Percentiles rank a stretch among this genome's conserved stretches.
phyloP scores from a whole-genome alignment of 92 coral and sea anemone species.

The Phenganax stokvisi region DNA sequence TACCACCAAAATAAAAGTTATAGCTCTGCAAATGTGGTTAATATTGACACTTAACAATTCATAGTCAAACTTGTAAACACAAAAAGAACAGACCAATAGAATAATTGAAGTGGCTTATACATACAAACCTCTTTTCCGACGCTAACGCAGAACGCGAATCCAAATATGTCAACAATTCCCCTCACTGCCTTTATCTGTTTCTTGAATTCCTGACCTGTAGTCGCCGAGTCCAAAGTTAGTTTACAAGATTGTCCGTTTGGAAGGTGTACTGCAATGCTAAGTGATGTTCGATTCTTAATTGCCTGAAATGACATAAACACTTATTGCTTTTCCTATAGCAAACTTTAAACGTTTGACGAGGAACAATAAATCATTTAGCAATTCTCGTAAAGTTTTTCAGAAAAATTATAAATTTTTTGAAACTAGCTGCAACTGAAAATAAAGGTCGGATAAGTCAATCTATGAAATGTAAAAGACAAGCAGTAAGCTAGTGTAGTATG shows the following conservation, averaged over 20 bases:
- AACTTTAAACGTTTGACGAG: neutral
- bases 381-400: neutral
- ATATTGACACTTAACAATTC: too few relatives aligned
- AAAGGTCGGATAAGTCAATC: too few relatives aligned
- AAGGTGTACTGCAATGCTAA: constrained; percentile 55
- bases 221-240: constrained; percentile 64
- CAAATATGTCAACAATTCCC: constrained; percentile 64
- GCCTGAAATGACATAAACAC: constrained; percentile 45
- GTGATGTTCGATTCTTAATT: constrained; percentile 47
- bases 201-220: constrained; percentile 64
- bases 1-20: too few relatives aligned
- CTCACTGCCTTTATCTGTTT: constrained; percentile 46
- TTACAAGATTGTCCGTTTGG: constrained; percentile 53
- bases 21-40: too few relatives aligned
- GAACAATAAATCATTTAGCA: neutral
- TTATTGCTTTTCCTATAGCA: neutral
- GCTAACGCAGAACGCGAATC: constrained; percentile 70
- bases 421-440: neutral
- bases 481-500: too few relatives aligned
- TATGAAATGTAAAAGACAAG: too few relatives aligned
- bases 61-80: neutral
- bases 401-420: neutral
- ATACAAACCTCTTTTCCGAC: constrained; percentile 54
- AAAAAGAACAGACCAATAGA: neutral
- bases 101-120: neutral